Base-by-base conservation (phyloP, 2,888 invertebrate species). In the Chrysotoxum bicinctum region DNA sequence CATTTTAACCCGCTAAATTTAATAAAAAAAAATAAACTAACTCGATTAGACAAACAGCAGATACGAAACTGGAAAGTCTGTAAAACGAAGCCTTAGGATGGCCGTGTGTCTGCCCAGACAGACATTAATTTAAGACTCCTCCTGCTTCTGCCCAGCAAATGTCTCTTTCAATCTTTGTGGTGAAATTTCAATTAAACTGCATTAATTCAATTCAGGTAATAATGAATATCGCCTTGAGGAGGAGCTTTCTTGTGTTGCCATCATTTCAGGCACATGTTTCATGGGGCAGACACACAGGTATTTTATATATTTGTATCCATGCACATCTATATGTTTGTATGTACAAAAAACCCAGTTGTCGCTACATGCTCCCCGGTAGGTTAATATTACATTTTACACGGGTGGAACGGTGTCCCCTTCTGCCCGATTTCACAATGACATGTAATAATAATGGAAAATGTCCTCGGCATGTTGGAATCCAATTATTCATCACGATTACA, bases 401-500 rank as follows among this genome's bases (percentile, higher is more conserved):
- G 48, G 35, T 21, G 64, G 62, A 43, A 62, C 62, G 43, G 30
- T 60, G 10, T n/a, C 74, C 23, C 52, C 52, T 50, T 43, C 69
- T 40, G 48, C 52, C 64, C 40, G 70, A 84, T 72, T 76, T 16
- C 66, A 72, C 79, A 85, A 73, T 81, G 81, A 77, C 81, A 81
- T 85, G 85, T 74, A 69, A 77, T 85, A 85, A 81, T 85, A 85
- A 85, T 85, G 85, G 85, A 76, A 85, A 85, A 85, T 85, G 85
- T 85, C 85, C 85, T 85, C 81, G 69, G 73, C 85, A 85, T 80
- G 81, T 77, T 81, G 80, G 69, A 85, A 85, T 85, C 81, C 85
- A 85, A 85, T 85, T 85, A 85, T 81, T 85, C 85, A 85, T 85
- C 73, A 81, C 80, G 85, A 85, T 85, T 85, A 85, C 76, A 85